phyloP scores from a whole-genome alignment of 2,888 invertebrate species.

The Iphiclides podalirius region DNA sequence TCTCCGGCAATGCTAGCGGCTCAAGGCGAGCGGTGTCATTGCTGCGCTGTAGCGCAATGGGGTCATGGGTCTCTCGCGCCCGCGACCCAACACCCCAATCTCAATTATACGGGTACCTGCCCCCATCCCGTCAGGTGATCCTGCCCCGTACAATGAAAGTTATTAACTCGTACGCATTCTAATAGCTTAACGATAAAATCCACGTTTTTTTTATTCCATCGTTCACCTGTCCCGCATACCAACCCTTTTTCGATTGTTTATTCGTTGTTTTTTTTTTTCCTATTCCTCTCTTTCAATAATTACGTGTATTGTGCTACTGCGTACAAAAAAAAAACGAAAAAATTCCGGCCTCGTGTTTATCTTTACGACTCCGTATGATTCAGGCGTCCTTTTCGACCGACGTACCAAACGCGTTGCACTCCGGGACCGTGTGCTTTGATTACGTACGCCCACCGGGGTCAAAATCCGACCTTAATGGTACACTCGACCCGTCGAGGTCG shows the following conservation, averaged over 20 bases:
- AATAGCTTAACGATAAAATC: conserved; percentile 51
- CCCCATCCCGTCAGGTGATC: conserved; percentile 67
- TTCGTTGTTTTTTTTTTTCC: conserved; percentile 38
- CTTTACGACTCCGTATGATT: too few relatives aligned
- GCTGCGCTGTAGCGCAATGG: conserved; percentile 77
- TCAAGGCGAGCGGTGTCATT: conserved; percentile 79
- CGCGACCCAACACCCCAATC: conserved; percentile 39
- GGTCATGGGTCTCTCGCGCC: conserved; percentile 69
- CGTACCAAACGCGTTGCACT: too few relatives aligned
- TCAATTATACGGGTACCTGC: conserved; percentile 57
- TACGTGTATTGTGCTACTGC: conserved; percentile 11
- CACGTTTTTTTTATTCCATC: conserved; percentile 51
- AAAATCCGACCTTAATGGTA: too few relatives aligned
- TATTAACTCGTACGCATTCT: conserved; percentile 63
- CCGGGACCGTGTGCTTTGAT: too few relatives aligned
- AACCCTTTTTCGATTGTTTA: conserved; percentile 46
- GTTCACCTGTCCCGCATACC: conserved; percentile 65
- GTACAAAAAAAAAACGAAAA: too few relatives aligned
- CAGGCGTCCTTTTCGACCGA: too few relatives aligned
- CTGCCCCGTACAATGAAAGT: conserved; percentile 39
- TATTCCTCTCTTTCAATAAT: conserved; percentile 20
- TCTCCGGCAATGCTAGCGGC: conserved; percentile 78
- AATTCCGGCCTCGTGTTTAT: too few relatives aligned
- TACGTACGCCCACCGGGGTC: too few relatives aligned
- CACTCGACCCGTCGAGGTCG: too few relatives aligned